These are phyloP conservation scores for Aphelenchoides fujianensis DNA, from an alignment of 1,140 invertebrate species.

Conservation along the genomic window DNA sequence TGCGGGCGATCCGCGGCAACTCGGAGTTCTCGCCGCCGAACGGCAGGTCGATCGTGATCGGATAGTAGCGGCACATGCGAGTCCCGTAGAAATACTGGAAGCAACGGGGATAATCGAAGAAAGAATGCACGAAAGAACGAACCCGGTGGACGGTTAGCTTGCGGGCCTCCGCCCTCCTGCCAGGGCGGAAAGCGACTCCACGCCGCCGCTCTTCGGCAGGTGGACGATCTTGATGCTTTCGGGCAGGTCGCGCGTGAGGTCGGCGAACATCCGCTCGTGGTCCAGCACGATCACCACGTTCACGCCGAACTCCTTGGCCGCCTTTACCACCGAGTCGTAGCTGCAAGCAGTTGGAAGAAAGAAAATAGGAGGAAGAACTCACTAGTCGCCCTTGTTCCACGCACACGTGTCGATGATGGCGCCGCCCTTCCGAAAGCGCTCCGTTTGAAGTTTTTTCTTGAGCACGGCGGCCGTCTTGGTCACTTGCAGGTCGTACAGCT, in stretches of 20 bases:
- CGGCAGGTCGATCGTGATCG: too few species aligned
- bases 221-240: slow-evolving; percentile 44
- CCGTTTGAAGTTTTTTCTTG: slow-evolving; percentile 75
- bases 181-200: slow-evolving; percentile 21
- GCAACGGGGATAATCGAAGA: neutral
- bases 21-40: slow-evolving; percentile 45
- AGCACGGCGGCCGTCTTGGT: slow-evolving; percentile 81
- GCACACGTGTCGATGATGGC: slow-evolving; percentile 96
- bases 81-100: slow-evolving; percentile 55
- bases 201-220: slow-evolving; percentile 47
- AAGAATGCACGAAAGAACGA: slow-evolving; percentile 4
- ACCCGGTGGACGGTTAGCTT: slow-evolving; percentile 27
- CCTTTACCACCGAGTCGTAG: slow-evolving; percentile 69
- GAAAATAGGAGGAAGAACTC: slow-evolving; percentile 63
- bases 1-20: slow-evolving; percentile 31
- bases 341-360: slow-evolving; percentile 45
- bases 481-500: slow-evolving; percentile 81
- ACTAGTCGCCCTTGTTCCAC: slow-evolving; percentile 87
- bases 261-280: slow-evolving; percentile 67
- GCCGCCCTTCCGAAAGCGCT: slow-evolving; percentile 72
- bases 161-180: neutral
- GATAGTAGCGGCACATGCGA: too few species aligned
- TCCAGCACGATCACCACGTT: slow-evolving; percentile 92
- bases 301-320: slow-evolving; percentile 85
- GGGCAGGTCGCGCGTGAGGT: slow-evolving; percentile 36